Percentiles rank a stretch among this genome's conserved stretches.
phyloP scores from a whole-genome alignment of 2,113 vertebrate genomes.

The Mellivora capensis region DNA sequence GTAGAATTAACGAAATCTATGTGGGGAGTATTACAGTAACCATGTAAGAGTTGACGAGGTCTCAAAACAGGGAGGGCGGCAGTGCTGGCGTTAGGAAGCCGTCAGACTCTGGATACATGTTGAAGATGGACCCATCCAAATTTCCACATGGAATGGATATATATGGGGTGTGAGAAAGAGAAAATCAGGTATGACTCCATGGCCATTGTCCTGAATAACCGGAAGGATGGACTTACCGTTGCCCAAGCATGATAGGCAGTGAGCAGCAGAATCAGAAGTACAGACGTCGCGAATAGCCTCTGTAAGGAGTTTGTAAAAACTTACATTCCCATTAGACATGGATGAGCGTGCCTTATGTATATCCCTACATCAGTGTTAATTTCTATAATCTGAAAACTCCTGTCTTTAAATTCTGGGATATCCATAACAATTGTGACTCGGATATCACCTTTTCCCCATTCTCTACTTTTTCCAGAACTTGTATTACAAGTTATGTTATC shows the following conservation, averaged over 20 bases:
- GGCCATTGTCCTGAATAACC: not conserved
- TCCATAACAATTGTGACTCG: not conserved
- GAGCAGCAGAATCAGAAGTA: not conserved
- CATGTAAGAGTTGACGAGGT: not conserved
- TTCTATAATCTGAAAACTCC: not conserved
- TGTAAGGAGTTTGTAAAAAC: not conserved
- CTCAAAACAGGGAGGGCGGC: not conserved
- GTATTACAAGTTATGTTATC: not conserved
- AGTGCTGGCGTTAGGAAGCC: not conserved
- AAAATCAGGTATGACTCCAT: not conserved
- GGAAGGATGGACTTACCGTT: not conserved
- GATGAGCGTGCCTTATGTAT: not conserved
- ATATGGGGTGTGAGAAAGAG: not conserved
- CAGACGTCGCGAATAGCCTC: not conserved
- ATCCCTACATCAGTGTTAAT: not conserved
- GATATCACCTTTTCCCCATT: not conserved
- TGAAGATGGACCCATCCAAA: not conserved
- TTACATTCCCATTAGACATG: rapidly evolving
- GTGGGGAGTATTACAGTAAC: not conserved
- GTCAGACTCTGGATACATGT: not conserved
- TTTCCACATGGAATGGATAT: not conserved
- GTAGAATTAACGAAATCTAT: not conserved
- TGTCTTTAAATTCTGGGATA: not conserved
- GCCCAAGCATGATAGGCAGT: not conserved
- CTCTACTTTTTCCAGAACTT: not conserved